These are phyloP conservation scores for Drosophila colorata DNA, from an alignment of 2,888 invertebrate genomes.

Conservation along the genomic window DNA sequence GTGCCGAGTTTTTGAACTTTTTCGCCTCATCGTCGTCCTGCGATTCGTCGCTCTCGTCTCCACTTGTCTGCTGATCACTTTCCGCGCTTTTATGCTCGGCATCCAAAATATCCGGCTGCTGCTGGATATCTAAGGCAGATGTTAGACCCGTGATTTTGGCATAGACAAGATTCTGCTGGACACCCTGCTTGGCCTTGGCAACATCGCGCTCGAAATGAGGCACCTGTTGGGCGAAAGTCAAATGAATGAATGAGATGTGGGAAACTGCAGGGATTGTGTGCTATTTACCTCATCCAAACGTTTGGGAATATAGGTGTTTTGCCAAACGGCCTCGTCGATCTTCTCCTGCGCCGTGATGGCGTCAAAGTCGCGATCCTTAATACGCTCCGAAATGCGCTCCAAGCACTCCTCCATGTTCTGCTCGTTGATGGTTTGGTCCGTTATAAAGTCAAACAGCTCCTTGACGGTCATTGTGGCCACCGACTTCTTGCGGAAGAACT, in stretches of 20 bases:
- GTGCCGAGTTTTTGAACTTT: conserved; percentile 88
- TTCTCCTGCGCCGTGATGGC: conserved; percentile 91
- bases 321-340: conserved; percentile 96
- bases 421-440: conserved; percentile 94
- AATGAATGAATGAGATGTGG: background rate
- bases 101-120: conserved; percentile 88
- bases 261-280: background rate
- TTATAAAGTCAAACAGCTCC: conserved; percentile 97
- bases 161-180: conserved; percentile 91
- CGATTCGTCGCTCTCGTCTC: conserved; percentile 44
- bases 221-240: conserved; percentile 86
- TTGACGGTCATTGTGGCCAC: conserved; percentile 96
- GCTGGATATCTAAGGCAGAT: conserved; percentile 91
- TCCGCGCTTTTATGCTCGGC: conserved; percentile 39
- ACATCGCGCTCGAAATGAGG: conserved; percentile 95
- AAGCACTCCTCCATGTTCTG: conserved; percentile 92
- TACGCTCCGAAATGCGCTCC: conserved; percentile 90
- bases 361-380: conserved; percentile 88
- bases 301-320: conserved; percentile 96
- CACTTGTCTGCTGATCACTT: conserved; percentile 46
- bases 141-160: conserved; percentile 94
- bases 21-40: conserved; percentile 71
- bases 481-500: conserved; percentile 95
- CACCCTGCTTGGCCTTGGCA: conserved; percentile 90
- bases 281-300: conserved; percentile 92